These are phyloP conservation scores for Platycheirus rosarum DNA, from an alignment of 2,888 invertebrate genomes.

Conservation along the genomic window DNA sequence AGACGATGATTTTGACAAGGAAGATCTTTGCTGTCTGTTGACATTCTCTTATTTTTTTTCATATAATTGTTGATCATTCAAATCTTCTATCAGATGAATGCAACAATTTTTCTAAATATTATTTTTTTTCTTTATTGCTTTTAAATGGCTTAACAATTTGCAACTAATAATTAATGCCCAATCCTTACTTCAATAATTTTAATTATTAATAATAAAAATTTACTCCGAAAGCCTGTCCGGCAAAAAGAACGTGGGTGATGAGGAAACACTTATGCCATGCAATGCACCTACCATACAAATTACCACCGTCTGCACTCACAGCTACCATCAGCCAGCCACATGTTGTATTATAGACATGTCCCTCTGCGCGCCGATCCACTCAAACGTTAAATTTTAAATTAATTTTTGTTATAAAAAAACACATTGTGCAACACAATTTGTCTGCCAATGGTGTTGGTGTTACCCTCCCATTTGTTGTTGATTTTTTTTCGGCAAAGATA, in stretches of 20 bases:
- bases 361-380: neutral
- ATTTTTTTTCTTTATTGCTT: too few species aligned
- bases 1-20: too few species aligned
- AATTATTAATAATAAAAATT: constrained; percentile 21
- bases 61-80: too few species aligned
- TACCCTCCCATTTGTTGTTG: constrained; percentile 46
- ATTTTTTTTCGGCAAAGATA: constrained; percentile 5
- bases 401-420: constrained; percentile 24
- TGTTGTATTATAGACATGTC: constrained; percentile 21
- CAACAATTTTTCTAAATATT: too few species aligned
- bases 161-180: constrained; percentile 12
- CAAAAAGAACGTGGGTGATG: constrained; percentile 23
- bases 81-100: too few species aligned
- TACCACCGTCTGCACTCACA: neutral
- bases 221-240: neutral
- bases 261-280: constrained; percentile 15
- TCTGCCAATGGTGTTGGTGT: constrained; percentile 45
- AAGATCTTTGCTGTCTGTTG: too few species aligned
- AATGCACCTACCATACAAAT: constrained; percentile 13
- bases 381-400: constrained; percentile 3
- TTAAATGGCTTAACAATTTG: too few species aligned
- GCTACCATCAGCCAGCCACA: constrained; percentile 1
- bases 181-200: constrained; percentile 22
- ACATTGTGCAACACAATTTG: constrained; percentile 64
- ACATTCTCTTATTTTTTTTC: too few species aligned